Conservation (phyloP, 2,888 invertebrate species). For the Scaptomyza cyrtandrae region DNA sequence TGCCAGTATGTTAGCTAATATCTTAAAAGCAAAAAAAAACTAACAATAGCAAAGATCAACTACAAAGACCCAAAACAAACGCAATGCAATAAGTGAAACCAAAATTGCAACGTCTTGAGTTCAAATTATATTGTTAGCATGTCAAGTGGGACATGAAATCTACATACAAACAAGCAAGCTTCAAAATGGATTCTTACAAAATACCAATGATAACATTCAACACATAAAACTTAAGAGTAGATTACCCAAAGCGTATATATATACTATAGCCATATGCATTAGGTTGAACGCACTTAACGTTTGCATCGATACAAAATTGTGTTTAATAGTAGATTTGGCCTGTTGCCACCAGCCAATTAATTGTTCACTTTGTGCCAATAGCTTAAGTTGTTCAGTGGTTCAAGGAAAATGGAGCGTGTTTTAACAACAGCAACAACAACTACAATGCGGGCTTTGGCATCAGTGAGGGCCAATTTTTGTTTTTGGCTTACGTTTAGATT, state of each 20-base stretch:
- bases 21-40: neutral
- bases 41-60: conserved; percentile 21
- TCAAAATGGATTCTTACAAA: conserved; percentile 70
- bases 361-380: conserved; percentile 48
- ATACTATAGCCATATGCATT: conserved; percentile 32
- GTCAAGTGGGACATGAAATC: conserved; percentile 80
- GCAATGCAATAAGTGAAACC: conserved; percentile 25
- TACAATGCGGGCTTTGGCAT: conserved; percentile 48
- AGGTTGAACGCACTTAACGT: conserved; percentile 21
- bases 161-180: conserved; percentile 13
- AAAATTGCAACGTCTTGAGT: conserved; percentile 67
- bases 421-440: conserved; percentile 17
- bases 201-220: conserved; percentile 25
- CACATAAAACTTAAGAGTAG: neutral
- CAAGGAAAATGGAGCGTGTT: conserved; percentile 76
- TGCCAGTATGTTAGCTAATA: conserved; percentile 44
- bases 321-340: conserved; percentile 45
- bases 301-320: conserved; percentile 33
- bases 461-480: conserved; percentile 22
- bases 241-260: neutral
- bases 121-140: conserved; percentile 81
- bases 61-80: conserved; percentile 38
- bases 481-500: conserved; percentile 13
- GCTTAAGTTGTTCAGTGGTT: conserved; percentile 49
- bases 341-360: conserved; percentile 54